Base-by-base conservation (phyloP, 2,888 invertebrate species). In the Pristionchus fissidentatus region DNA sequence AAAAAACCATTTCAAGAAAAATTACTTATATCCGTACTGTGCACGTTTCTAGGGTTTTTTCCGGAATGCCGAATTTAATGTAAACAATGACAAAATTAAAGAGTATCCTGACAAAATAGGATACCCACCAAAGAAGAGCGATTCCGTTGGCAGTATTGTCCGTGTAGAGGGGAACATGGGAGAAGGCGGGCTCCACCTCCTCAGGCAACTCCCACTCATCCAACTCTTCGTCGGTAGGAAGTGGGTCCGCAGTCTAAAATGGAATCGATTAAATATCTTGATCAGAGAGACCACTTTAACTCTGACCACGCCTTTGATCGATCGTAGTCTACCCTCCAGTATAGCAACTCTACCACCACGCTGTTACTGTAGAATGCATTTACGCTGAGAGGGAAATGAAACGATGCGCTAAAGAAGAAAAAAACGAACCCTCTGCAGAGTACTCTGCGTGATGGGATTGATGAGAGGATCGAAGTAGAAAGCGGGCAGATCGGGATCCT, bases 391-490 rank as follows among this genome's bases (percentile, higher is more conserved):
- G 55, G 13, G 3, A 41, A 35, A 26, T 26, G 29, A 13, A 77
- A 46, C 4, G 35, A 55, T 26, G 7, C 19, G 41, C 10, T 29
- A 70, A 85, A 83, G 38, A 35, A 57, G 46, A 75, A 73, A n/a
- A 32, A 19, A 84, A 85, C 87, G 86, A 77, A 91, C 92, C 84
- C 92, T 92, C 38, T 92, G 92, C 0, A 96, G 95, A 93, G 97
- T 96, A 83, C 97, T 94, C 92, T 98, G 97, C 0, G 98, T 97
- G 90, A 99, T 99, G 0, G 99, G 98, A 94, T 99, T 99, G 92
- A 99, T 99, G 77, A 99, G 94, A 0, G 99, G 99, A 94, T 99
- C 99, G 93, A 98, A 99, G 93, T 99, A 99, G 93, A 99, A 99
- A 0, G 99, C 99, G 52, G 99, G 99, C 84, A 99, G 94, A 94